Conservation (phyloP, 2,797 vertebrate species). For the Hydrolagus colliei region DNA sequence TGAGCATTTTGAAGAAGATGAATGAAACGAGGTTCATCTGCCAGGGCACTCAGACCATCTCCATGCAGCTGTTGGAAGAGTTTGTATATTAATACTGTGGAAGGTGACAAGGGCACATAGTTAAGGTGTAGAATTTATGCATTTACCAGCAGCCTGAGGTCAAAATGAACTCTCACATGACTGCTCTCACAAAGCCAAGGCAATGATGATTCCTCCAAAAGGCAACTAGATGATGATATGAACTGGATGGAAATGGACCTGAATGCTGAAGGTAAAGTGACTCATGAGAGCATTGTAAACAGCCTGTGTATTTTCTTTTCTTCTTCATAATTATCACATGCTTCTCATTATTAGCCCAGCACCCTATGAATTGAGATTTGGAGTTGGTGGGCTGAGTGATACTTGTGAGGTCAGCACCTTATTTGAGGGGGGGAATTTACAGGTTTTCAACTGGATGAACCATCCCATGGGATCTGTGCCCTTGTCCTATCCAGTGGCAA, state of each 20-base stretch:
- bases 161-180: constrained; percentile 47
- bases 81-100: constrained; percentile 46
- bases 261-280: constrained; percentile 48
- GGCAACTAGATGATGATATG: constrained; percentile 30
- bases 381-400: constrained; percentile 38
- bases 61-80: constrained; percentile 40
- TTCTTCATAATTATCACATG: constrained; percentile 52
- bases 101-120: constrained; percentile 47
- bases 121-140: constrained; percentile 52
- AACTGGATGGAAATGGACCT: constrained; percentile 44
- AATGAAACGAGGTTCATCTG: constrained; percentile 37
- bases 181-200: constrained; percentile 39
- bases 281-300: constrained; percentile 50
- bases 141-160: constrained; percentile 51
- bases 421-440: constrained; percentile 49
- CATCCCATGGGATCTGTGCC: constrained; percentile 36
- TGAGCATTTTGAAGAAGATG: constrained; percentile 27
- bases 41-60: constrained; percentile 42
- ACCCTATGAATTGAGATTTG: constrained; percentile 47
- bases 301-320: constrained; percentile 44
- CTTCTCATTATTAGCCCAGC: constrained; percentile 50
- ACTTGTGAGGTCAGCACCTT: constrained; percentile 55
- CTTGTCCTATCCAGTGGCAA: constrained; percentile 40
- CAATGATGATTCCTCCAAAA: constrained; percentile 20
- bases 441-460: constrained; percentile 48